These are phyloP conservation scores for Alethe diademata DNA, from an alignment of 2,113 vertebrate genomes.

Conservation along the genomic window DNA sequence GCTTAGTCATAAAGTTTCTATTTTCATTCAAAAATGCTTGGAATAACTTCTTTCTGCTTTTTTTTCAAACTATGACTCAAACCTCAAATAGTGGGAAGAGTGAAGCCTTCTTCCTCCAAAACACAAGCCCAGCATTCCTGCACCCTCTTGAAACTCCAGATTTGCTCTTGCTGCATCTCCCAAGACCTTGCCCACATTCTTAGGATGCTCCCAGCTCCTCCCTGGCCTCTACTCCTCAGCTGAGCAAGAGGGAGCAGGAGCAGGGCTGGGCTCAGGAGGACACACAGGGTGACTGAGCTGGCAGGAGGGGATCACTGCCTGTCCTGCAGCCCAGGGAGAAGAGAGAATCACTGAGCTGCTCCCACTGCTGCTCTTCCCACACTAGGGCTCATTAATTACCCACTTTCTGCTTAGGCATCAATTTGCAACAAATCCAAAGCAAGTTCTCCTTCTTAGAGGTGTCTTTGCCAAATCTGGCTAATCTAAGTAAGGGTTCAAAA, in stretches of 20 bases:
- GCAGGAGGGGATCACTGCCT: not conserved
- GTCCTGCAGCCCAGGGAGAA: not conserved
- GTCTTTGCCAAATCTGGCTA: not conserved
- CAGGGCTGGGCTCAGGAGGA: not conserved
- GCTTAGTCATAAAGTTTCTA: slow-evolving; percentile 14
- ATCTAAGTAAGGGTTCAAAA: not conserved
- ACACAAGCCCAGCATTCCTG: not conserved
- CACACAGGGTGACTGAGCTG: not conserved
- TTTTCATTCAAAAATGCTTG: not conserved
- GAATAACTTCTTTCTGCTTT: not conserved
- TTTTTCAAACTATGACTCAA: not conserved
- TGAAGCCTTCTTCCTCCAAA: not conserved
- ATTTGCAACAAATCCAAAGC: not conserved
- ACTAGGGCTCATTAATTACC: not conserved
- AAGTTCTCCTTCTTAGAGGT: not conserved
- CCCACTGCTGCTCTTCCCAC: not conserved
- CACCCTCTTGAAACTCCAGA: not conserved
- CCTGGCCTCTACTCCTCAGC: not conserved
- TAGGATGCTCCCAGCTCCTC: not conserved
- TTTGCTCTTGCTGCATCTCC: not conserved
- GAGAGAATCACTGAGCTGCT: not conserved
- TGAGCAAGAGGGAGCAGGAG: not conserved
- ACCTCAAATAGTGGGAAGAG: not conserved
- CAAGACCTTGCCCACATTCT: not conserved
- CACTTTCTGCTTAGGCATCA: not conserved